Conservation (phyloP, 2,113 vertebrate species). For the Salvelinus fontinalis region DNA sequence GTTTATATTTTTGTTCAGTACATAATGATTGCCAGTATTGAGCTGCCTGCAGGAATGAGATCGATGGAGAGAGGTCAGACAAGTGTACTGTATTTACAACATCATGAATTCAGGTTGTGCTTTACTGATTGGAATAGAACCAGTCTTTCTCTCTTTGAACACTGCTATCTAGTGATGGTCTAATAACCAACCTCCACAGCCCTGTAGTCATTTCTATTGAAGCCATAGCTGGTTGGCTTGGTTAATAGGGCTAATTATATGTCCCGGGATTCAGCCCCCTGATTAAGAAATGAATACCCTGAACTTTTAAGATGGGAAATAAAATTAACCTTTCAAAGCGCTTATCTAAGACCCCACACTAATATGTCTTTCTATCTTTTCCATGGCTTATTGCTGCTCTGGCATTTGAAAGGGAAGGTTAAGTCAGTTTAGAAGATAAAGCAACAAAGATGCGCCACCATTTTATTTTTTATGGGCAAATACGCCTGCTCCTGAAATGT, state of each 20-base stretch:
- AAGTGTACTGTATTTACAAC: not conserved
- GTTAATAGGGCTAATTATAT: slow-evolving; percentile 30
- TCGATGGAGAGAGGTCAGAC: not conserved
- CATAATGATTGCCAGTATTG: not conserved
- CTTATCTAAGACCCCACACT: slow-evolving; percentile 30
- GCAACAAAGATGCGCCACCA: not conserved
- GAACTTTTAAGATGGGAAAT: slow-evolving; percentile 31
- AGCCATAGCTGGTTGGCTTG: not conserved
- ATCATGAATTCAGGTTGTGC: not conserved
- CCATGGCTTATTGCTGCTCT: slow-evolving; percentile 5
- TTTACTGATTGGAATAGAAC: no score
- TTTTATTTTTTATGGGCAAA: not conserved
- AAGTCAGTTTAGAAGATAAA: slow-evolving; percentile 1
- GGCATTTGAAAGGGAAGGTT: slow-evolving; percentile 16
- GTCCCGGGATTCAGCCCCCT: slow-evolving; percentile 2
- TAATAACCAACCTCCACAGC: slow-evolving; percentile 18
- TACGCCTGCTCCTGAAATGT: not conserved
- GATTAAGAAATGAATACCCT: slow-evolving; percentile 29
- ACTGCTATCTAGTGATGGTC: not conserved
- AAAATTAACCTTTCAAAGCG: slow-evolving; percentile 26
- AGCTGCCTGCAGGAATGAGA: not conserved
- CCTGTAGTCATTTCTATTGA: slow-evolving; percentile 1
- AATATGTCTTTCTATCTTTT: slow-evolving; percentile 22
- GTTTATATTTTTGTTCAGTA: no score
- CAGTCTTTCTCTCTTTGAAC: slow-evolving; percentile 3